These are phyloP conservation scores for Lumbricus terrestris DNA, from an alignment of 2,888 invertebrate genomes.

Conservation along the genomic window DNA sequence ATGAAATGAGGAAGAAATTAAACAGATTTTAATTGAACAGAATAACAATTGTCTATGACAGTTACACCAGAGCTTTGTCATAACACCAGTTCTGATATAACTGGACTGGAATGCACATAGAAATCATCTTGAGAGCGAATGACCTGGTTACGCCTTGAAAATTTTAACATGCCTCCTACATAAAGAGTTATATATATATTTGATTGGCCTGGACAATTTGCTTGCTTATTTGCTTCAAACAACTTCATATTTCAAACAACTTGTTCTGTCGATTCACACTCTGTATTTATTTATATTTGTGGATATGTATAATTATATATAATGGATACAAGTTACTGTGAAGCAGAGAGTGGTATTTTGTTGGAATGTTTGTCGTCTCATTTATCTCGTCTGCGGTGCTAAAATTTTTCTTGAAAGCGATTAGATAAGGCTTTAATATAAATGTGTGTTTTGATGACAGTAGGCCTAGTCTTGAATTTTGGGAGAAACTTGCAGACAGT, in stretches of 20 bases:
- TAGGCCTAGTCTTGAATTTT: background rate
- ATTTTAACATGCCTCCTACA: background rate
- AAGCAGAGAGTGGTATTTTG: background rate
- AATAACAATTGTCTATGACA: background rate
- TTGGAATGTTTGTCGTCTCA: background rate
- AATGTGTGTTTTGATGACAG: background rate
- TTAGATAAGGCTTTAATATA: background rate
- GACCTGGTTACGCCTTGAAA: background rate
- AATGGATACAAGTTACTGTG: no score
- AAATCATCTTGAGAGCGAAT: background rate
- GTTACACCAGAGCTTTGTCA: background rate
- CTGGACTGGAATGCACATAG: background rate
- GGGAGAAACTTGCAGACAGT: background rate
- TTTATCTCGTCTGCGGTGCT: background rate
- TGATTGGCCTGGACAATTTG: no score
- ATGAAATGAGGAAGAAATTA: background rate
- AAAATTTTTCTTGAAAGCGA: background rate
- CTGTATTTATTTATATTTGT: background rate
- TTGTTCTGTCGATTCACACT: background rate
- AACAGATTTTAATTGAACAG: background rate
- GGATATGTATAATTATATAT: background rate
- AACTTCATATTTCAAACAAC: background rate
- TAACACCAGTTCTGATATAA: no score
- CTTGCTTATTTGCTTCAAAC: no score
- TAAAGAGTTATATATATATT: background rate